These are phyloP conservation scores for Oenanthe melanoleuca DNA, from an alignment of 2,113 vertebrate species.

Conservation along the genomic window DNA sequence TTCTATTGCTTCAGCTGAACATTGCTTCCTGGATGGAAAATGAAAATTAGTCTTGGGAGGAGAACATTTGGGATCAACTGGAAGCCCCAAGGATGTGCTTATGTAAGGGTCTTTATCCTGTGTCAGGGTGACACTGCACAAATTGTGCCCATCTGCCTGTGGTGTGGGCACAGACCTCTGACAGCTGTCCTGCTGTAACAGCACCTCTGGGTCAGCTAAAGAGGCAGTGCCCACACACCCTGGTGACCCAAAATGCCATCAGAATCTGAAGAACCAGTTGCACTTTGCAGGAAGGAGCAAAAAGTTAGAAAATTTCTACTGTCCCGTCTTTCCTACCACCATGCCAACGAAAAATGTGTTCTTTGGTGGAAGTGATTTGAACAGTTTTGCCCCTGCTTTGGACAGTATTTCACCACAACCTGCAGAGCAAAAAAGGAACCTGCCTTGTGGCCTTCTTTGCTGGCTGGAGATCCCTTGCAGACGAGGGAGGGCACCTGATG, in stretches of 20 bases:
- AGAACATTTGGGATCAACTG: background rate
- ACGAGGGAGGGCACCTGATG: accelerated
- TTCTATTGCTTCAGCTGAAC: background rate
- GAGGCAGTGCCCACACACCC: background rate
- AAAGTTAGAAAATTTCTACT: background rate
- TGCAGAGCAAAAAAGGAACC: background rate
- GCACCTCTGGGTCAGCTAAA: background rate
- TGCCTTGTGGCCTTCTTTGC: background rate
- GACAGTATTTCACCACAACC: background rate
- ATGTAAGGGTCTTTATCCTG: background rate
- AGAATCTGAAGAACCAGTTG: background rate
- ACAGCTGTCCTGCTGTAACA: background rate
- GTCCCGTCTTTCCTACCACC: background rate
- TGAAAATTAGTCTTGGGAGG: background rate
- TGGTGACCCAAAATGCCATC: accelerated
- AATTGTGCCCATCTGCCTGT: background rate
- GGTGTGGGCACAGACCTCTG: background rate
- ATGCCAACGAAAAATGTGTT: background rate
- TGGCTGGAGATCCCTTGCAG: background rate
- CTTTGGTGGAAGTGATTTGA: background rate
- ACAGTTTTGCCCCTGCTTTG: background rate
- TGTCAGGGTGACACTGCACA: background rate
- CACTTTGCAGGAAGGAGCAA: background rate
- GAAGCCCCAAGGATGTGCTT: background rate
- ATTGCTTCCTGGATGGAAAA: background rate